Base-by-base conservation (phyloP, 2,888 invertebrate species). In the Drosophila kanekoi region DNA sequence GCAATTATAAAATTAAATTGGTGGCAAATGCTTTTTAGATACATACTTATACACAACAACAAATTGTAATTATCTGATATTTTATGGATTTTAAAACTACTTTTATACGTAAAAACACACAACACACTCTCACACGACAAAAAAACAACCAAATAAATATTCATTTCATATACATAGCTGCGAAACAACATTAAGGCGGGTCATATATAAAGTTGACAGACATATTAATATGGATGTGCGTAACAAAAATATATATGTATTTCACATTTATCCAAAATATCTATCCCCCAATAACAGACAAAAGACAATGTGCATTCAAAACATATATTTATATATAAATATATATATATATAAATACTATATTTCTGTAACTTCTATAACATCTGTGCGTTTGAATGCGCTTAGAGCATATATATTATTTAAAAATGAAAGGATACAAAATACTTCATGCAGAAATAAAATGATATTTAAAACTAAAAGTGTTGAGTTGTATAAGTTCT, bases 331-430 rank as follows among this genome's bases (percentile, higher is more conserved):
- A 69, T 66, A 68, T 69, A 78, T 28, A 28, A 28, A 77, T 41
- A 67, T 61, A 69, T 64, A 69, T 52, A 64, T 60, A 77, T 68
- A 84, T 65, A 79, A 64, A 80, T 64, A 83, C 65, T 81, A 87
- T 81, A 81, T 81, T 81, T 81, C 85, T 81, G 87, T 81, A 81
- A 87, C 81, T 87, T 81, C 85, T 81, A 87, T 81, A 68, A 77
- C 52, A 84, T 72, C 72, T 63, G 72, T 67, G 80, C 77, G 77
- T 79, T 78, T 64, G 76, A 81, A 81, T 81, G 87, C 85, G 87
- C 79, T 72, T 75, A 78, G 76, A 81, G 68, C 60, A 76, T 72
- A 72, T 77, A 73, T 75, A 79, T 79, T 71, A 79, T 86, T 84
- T 86, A 71, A 72, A 77, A 51, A 59, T 70, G 87, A 84, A 76